Evolutionary conservation across 92 coral and sea anemone species (phyloP).

Genomic region (Micromussa lordhowensis): DNA sequence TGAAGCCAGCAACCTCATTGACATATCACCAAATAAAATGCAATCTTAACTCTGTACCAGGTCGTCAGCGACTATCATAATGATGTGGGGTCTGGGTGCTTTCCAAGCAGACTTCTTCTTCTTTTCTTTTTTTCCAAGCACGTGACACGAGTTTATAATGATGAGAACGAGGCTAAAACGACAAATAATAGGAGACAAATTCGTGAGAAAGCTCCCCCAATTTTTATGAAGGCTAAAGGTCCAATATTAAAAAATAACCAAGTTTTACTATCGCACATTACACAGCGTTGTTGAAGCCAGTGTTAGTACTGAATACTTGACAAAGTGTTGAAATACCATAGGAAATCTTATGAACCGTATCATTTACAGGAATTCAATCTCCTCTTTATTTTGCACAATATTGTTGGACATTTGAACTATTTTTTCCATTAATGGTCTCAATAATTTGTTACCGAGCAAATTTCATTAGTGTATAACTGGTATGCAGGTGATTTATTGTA

Average conservation of each 20-base stretch:
- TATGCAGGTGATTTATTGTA: neutral
- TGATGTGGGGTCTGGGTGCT: slow-evolving; percentile 83
- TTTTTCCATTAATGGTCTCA: neutral
- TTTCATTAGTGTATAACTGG: neutral
- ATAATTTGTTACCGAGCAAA: neutral
- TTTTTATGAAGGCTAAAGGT: too few species aligned
- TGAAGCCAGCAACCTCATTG: too few species aligned
- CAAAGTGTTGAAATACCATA: too few species aligned
- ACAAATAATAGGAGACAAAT: neutral
- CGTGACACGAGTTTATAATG: slow-evolving; percentile 20
- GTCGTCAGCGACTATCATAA: slow-evolving; percentile 96
- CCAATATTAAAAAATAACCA: too few species aligned
- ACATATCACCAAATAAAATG: too few species aligned
- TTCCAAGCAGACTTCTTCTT: neutral
- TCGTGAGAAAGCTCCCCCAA: too few species aligned
- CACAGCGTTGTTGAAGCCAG: neutral
- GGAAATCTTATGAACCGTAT: too few species aligned
- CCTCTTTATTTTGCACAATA: neutral
- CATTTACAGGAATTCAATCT: neutral
- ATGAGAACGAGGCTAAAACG: slow-evolving; percentile 15
- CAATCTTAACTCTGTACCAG: slow-evolving; percentile 55
- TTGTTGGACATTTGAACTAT: too few species aligned
- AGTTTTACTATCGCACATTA: too few species aligned
- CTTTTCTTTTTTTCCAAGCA: slow-evolving; percentile 29
- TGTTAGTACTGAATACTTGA: too few species aligned